phyloP scores from a whole-genome alignment of 2,113 vertebrate genomes.

The Phainopepla nitens region DNA sequence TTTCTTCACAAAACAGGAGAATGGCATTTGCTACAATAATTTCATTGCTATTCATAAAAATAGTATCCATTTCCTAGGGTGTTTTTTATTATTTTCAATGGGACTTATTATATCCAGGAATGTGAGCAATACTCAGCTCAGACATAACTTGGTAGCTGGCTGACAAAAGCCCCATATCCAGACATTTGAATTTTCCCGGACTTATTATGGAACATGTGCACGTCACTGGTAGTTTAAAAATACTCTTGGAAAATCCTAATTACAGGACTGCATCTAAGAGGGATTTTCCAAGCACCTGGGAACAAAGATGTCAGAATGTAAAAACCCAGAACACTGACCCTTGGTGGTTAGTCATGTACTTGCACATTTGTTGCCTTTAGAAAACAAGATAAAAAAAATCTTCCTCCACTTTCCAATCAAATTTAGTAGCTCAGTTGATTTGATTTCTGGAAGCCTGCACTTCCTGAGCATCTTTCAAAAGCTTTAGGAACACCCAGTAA shows the following conservation, averaged over 20 bases:
- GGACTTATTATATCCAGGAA: neutral
- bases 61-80: neutral
- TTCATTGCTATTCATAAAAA: neutral
- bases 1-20: neutral
- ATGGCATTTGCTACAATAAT: neutral
- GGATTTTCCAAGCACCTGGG: neutral
- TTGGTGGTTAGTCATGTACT: constrained; percentile 40
- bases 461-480: neutral
- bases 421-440: neutral
- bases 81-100: neutral
- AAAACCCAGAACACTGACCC: constrained; percentile 41
- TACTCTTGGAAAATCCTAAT: neutral
- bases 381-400: neutral
- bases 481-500: neutral
- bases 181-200: neutral
- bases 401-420: neutral
- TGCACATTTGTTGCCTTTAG: neutral
- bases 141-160: neutral
- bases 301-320: constrained; percentile 26
- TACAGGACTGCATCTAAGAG: neutral
- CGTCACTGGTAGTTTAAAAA: neutral
- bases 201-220: neutral
- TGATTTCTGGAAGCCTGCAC: neutral
- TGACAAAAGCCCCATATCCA: neutral
- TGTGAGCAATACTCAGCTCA: neutral